A percentile compares a stretch with the other conserved stretches of the same genome.
Conservation (phyloP, 1,140 invertebrate genomes). For the Cydia strobilella region DNA sequence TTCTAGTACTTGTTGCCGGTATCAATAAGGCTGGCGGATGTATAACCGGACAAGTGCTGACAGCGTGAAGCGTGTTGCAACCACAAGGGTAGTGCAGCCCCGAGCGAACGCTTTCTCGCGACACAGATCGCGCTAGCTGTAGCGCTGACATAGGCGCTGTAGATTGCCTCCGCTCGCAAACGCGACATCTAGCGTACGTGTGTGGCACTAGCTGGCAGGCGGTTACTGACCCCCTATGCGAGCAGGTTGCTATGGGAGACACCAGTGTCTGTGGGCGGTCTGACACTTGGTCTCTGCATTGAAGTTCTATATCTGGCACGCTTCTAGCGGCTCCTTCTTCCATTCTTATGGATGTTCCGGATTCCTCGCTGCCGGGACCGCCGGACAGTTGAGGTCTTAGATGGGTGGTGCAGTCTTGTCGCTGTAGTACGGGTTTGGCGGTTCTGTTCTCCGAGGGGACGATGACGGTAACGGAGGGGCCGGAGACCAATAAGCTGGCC, state of each 20-base stretch:
- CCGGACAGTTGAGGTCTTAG: conserved; percentile 87
- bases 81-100: conserved; percentile 82
- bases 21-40: conserved; percentile 86
- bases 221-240: conserved; percentile 81
- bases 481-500: conserved; percentile 85
- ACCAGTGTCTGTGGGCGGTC: conserved; percentile 79
- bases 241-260: conserved; percentile 79
- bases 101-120: conserved; percentile 85
- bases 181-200: conserved; percentile 82
- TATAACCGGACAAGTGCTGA: conserved; percentile 83
- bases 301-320: conserved; percentile 93
- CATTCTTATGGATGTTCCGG: conserved; percentile 81
- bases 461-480: conserved; percentile 75
- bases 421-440: conserved; percentile 88
- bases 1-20: conserved; percentile 86
- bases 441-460: conserved; percentile 72
- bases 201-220: conserved; percentile 82
- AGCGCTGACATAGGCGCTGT: conserved; percentile 87
- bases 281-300: conserved; percentile 82
- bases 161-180: conserved; percentile 87
- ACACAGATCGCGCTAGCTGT: conserved; percentile 87
- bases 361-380: conserved; percentile 89
- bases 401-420: conserved; percentile 90
- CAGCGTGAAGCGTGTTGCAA: conserved; percentile 76
- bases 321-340: conserved; percentile 88